These are phyloP conservation scores for Oikopleura dioica DNA, from an alignment of 23 tunicate species.

Conservation along the genomic window DNA sequence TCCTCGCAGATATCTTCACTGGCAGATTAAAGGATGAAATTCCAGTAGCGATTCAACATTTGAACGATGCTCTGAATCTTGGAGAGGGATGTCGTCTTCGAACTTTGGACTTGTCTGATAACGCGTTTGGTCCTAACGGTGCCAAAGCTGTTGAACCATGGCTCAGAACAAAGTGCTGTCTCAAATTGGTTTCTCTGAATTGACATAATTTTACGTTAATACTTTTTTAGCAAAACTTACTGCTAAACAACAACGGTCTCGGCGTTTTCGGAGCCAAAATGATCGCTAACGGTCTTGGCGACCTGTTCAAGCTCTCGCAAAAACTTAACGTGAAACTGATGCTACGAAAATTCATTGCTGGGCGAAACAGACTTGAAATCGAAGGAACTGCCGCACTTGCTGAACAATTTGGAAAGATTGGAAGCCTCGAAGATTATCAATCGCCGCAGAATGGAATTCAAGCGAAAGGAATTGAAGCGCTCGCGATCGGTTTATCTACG, in stretches of 20 bases:
- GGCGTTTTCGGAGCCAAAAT: background rate
- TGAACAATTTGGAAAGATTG: background rate
- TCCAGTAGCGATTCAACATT: background rate
- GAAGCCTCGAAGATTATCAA: background rate
- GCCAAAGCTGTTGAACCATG: background rate
- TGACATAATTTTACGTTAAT: background rate
- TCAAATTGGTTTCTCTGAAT: background rate
- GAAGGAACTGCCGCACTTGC: background rate
- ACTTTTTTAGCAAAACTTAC: background rate
- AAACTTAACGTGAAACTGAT: background rate
- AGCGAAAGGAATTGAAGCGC: slow-evolving; percentile 41
- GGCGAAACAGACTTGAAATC: background rate
- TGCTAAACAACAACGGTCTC: background rate
- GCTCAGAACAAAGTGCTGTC: background rate
- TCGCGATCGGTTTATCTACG: slow-evolving; percentile 17
- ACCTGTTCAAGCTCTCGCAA: background rate
- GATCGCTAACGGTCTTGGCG: background rate
- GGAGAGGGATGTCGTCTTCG: background rate
- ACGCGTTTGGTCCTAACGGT: background rate
- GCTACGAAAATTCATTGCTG: background rate
- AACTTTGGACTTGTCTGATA: background rate
- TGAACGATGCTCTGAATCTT: background rate
- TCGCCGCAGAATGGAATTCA: slow-evolving; percentile 51
- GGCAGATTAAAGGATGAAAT: background rate
- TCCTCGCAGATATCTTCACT: background rate